Percentiles rank a stretch among this genome's conserved stretches.
Conservation (phyloP, 2,888 invertebrate species). For the Lumbricus terrestris region DNA sequence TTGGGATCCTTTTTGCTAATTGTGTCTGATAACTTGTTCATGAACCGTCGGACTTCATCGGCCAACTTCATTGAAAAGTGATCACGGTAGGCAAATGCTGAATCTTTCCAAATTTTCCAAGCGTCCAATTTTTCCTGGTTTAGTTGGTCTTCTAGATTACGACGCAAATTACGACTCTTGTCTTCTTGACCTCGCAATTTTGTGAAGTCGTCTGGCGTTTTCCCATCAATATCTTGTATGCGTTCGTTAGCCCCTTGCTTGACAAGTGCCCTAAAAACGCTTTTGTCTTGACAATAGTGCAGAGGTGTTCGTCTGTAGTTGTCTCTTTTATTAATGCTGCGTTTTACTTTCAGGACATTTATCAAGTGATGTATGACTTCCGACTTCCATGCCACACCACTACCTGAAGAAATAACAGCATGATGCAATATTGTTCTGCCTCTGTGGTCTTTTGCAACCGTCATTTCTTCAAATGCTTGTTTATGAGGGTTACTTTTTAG, state of each 20-base stretch:
- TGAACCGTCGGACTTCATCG: background rate
- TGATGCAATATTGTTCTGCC: too few relatives aligned
- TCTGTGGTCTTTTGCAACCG: background rate
- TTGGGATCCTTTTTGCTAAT: too few relatives aligned
- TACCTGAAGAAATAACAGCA: background rate
- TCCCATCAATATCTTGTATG: background rate
- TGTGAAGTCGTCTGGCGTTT: background rate
- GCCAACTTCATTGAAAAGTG: background rate
- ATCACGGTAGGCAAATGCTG: background rate
- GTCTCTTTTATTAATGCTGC: background rate
- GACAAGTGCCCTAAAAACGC: background rate
- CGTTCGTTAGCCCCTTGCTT: background rate
- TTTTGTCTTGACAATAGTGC: background rate
- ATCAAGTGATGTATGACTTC: background rate
- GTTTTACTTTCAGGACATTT: too few relatives aligned
- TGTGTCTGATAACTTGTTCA: background rate
- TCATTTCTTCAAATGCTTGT: background rate
- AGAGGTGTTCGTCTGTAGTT: background rate
- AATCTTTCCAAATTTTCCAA: background rate
- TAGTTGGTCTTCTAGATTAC: background rate
- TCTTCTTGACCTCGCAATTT: background rate
- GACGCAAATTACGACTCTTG: background rate
- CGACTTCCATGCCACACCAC: too few relatives aligned
- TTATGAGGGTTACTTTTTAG: background rate
- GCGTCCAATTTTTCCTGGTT: background rate